These are phyloP conservation scores for Luidia sarsii DNA, from an alignment of 53 echinoderm and acorn worm genomes.

Conservation along the genomic window DNA sequence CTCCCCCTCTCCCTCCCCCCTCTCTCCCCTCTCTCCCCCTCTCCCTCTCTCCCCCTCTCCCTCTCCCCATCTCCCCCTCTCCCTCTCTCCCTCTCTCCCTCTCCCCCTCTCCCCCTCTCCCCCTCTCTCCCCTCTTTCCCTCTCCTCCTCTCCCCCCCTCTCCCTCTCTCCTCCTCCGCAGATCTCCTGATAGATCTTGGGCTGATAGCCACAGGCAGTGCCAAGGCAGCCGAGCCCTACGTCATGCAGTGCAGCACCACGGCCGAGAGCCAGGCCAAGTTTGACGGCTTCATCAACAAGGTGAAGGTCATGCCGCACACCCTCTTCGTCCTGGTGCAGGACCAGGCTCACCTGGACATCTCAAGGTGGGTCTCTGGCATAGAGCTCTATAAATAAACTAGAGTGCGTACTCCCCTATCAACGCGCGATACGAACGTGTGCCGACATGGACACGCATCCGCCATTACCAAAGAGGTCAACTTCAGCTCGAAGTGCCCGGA, in stretches of 20 bases:
- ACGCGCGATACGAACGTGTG: no score
- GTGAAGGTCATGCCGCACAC: slow-evolving; percentile 88
- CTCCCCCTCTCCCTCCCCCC: no score
- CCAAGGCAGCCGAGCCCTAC: slow-evolving; percentile 68
- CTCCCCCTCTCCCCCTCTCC: no score
- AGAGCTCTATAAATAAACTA: no score
- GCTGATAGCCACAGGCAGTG: slow-evolving; percentile 54
- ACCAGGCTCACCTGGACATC: slow-evolving; percentile 87
- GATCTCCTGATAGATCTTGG: slow-evolving; percentile 85
- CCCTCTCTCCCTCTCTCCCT: no score
- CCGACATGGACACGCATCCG: no score
- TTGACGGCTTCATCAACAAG: slow-evolving; percentile 78
- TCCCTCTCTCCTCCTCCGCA: not conserved
- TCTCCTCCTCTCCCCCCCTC: not conserved
- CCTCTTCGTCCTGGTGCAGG: slow-evolving; percentile 89
- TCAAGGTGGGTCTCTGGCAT: slow-evolving; percentile 51
- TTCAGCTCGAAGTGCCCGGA: no score
- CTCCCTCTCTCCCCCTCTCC: no score
- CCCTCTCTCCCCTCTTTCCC: not conserved
- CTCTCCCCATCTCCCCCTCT: no score
- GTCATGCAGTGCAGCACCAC: slow-evolving; percentile 85
- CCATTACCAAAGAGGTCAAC: no score
- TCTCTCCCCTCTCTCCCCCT: no score
- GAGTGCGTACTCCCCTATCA: no score
- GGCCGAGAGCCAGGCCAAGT: slow-evolving; percentile 78